Conservation (phyloP, 37 sponge, comb jelly and placozoan species). For the Dysidea cf. avara region DNA sequence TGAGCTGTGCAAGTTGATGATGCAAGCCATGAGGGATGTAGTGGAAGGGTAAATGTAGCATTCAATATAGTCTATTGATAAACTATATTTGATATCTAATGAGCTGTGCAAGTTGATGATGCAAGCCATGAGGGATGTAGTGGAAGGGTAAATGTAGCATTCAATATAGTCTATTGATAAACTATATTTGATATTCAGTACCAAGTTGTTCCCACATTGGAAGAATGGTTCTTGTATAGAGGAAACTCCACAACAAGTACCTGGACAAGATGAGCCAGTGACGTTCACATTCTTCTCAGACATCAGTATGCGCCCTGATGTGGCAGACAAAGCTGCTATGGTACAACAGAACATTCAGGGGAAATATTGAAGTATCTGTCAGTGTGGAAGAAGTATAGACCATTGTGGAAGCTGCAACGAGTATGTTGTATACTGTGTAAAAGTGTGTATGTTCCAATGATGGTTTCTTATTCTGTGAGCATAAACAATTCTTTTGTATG, state of each 20-base stretch:
- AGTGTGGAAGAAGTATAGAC: constrained; percentile 84
- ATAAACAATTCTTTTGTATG: too few relatives aligned
- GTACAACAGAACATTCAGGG: constrained; percentile 71
- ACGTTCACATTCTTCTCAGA: constrained; percentile 91
- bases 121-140: constrained; percentile 52
- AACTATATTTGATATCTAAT: too few relatives aligned
- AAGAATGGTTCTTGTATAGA: constrained; percentile 91
- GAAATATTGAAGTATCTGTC: constrained; percentile 46
- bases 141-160: constrained; percentile 81
- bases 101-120: constrained; percentile 85
- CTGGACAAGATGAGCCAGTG: constrained; percentile 84
- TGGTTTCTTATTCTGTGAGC: too few relatives aligned
- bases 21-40: too few relatives aligned
- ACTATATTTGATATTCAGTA: too few relatives aligned
- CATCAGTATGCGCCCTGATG: constrained; percentile 60
- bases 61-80: too few relatives aligned
- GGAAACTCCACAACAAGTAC: constrained; percentile 73
- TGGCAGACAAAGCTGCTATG: constrained; percentile 49
- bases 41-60: too few relatives aligned
- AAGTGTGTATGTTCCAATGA: too few relatives aligned
- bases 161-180: too few relatives aligned
- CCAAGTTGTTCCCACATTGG: constrained; percentile 91
- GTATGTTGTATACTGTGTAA: too few relatives aligned
- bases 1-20: too few relatives aligned
- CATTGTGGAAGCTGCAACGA: constrained; percentile 88